Evolutionary conservation across 1,140 invertebrate species (phyloP).

Genomic region (Amphibalanus amphitrite): DNA sequence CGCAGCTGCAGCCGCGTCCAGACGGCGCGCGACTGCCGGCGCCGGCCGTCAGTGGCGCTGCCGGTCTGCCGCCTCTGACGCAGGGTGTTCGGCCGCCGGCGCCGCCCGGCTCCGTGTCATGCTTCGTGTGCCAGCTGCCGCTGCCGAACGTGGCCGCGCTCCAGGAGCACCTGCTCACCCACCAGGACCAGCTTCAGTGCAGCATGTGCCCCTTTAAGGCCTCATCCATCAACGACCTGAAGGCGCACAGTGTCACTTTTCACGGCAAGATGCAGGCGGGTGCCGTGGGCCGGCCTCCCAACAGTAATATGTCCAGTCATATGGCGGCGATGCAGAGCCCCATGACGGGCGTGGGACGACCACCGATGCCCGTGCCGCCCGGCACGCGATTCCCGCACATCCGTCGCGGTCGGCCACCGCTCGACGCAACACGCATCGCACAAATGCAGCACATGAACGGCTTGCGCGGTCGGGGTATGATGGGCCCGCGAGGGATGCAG

Average conservation of each 20-base stretch:
- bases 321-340: neutral
- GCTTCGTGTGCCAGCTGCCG: neutral
- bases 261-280: neutral
- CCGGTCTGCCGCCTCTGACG: neutral
- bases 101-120: neutral
- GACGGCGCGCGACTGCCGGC: neutral
- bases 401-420: no score
- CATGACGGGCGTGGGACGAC: neutral
- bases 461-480: neutral
- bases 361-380: neutral
- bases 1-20: neutral
- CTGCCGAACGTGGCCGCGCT: neutral
- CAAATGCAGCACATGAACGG: neutral
- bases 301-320: neutral
- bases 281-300: neutral
- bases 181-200: neutral
- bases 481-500: neutral
- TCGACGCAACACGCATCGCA: neutral
- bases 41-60: no score
- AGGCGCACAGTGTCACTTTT: neutral
- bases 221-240: neutral
- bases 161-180: neutral
- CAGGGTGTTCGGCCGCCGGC: neutral
- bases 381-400: neutral
- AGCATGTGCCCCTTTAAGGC: constrained; percentile 2